A percentile compares a stretch with the other conserved stretches of the same genome.
Conservation (phyloP, 2,888 invertebrate species). For the Smittia aterrima region DNA sequence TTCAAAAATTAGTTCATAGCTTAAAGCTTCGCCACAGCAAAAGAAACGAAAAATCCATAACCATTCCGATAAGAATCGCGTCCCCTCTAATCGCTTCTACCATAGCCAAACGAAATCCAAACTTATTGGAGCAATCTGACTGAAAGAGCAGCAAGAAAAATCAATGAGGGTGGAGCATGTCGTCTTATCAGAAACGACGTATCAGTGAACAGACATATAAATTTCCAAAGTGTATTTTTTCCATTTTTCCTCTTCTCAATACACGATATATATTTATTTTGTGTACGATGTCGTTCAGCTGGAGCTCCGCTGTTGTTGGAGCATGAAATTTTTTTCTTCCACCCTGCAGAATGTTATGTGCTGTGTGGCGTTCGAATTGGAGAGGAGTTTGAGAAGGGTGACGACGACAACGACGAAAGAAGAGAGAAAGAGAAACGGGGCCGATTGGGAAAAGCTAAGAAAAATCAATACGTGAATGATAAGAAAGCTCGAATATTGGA, state of each 20-base stretch:
- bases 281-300: not conserved
- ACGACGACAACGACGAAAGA: not conserved
- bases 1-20: not conserved
- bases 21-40: constrained; percentile 1
- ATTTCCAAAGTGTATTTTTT: constrained; percentile 32
- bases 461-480: constrained; percentile 35
- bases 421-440: not conserved
- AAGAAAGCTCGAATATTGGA: constrained; percentile 29
- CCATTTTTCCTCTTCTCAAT: constrained; percentile 18
- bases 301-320: constrained; percentile 15
- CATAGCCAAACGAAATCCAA: not conserved
- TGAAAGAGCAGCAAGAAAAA: constrained; percentile 30
- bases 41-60: constrained; percentile 4
- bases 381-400: not conserved
- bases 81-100: not conserved
- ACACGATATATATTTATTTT: constrained; percentile 8
- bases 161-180: constrained; percentile 42
- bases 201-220: constrained; percentile 41
- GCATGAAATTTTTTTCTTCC: not conserved
- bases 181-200: constrained; percentile 43
- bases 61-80: not conserved
- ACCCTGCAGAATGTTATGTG: not conserved
- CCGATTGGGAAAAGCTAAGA: constrained; percentile 25
- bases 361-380: not conserved
- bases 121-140: constrained; percentile 32